A percentile compares a stretch with the other conserved stretches of the same genome.
phyloP scores from a whole-genome alignment of 1,140 invertebrate genomes.

The Sycophila sp. region DNA sequence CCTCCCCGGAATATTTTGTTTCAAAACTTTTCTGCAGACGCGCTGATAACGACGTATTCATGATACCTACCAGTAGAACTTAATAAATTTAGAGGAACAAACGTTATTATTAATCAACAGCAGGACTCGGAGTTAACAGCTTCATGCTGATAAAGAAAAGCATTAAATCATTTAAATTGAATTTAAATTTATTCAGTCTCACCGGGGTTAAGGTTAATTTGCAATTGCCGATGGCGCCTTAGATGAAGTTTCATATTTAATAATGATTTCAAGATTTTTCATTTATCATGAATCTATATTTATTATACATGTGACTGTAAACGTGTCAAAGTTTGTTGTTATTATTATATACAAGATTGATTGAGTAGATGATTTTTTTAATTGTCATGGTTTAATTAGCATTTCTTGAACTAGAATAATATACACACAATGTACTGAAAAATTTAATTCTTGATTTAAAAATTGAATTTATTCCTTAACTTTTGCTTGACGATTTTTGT shows the following conservation, averaged over 20 bases:
- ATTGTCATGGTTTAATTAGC: neutral
- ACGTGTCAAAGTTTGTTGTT: too few species aligned
- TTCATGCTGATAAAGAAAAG: neutral
- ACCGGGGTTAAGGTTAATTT: neutral
- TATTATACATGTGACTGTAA: too few species aligned
- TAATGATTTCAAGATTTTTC: neutral
- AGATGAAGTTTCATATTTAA: neutral
- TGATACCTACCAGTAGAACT: neutral
- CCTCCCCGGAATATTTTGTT: neutral
- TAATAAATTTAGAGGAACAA: neutral
- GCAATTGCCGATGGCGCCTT: neutral
- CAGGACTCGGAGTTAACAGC: neutral
- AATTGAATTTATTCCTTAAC: too few species aligned
- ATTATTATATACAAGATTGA: too few species aligned
- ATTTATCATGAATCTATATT: neutral
- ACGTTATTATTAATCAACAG: too few species aligned
- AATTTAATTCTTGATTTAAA: too few species aligned
- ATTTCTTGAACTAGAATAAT: neutral
- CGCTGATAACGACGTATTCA: neutral
- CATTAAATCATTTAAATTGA: slow-evolving; percentile 4
- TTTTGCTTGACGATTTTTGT: neutral
- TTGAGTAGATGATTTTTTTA: too few species aligned
- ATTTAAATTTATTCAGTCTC: neutral
- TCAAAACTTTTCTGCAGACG: neutral
- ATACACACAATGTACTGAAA: too few species aligned